Base-by-base conservation (phyloP, 2,113 vertebrate species). In the Hypomesus transpacificus region DNA sequence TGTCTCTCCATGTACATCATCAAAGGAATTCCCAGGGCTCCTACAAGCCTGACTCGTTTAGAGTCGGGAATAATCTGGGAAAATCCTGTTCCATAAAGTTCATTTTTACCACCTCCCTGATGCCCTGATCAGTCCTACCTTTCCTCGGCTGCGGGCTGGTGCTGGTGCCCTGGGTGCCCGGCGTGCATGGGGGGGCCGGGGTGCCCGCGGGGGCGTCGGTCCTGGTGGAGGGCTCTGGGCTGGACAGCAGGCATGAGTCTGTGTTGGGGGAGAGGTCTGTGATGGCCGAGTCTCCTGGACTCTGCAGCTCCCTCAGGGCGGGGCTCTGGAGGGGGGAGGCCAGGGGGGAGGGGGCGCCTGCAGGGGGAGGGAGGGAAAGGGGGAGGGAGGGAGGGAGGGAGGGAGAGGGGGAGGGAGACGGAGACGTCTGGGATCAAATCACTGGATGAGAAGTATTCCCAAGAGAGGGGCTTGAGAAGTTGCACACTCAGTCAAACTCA, bases 61-160 rank as follows among this genome's bases (percentile, higher is more conserved):
- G 4, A 34, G 31, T 34, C 31, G 1, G 31, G 31, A 34, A 34
- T 34, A 34, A 34, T 7, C 39, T 8, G 39, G 9, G 39, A 11
- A 11, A 46, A 46, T 46, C 39, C 7, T 46, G 5, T 46, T 7
- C 9, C 31, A 34, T 34, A 34, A 34, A 46, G 39, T 46, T 46
- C 9, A 46, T 46, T 9, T 46, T 46, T 46, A 9, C 39, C 39
- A 46, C 39, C 5, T 9, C 39, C 39, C 39, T 9, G 1, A 13
- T 34, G 31, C 31, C 4, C 39, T 34, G 3, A 34, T 46, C 39
- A 11, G 39, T 0, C 39, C 9, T 59, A 92, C 90, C 91, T 90
- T 91, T 92, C 80, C 91, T 92, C 66, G 89, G 83, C 71, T 83
- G 87, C 0, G 87, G 87, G 79, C 82, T 85, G 83, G 76, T 34